Percentiles rank a stretch among this genome's conserved stretches.
These are phyloP conservation scores for Poeciliopsis prolifica DNA, from an alignment of 2,113 vertebrate genomes.

Conservation along the genomic window DNA sequence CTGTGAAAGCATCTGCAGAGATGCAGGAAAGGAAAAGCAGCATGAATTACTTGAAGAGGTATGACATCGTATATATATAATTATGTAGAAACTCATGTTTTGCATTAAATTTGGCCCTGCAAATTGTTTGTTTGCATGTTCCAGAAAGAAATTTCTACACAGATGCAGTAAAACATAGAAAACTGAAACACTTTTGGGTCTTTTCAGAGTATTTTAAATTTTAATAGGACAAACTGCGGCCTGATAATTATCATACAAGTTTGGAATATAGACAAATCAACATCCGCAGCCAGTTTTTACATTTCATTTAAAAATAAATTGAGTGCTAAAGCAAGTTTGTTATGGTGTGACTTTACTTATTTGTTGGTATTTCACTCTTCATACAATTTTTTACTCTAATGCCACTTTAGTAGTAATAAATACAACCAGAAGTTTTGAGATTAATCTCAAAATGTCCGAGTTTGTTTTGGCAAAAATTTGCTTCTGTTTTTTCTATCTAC, in stretches of 20 bases:
- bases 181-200: no score
- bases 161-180: background rate
- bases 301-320: background rate
- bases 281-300: background rate
- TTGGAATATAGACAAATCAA: background rate
- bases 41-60: conserved; percentile 56
- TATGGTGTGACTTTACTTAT: no score
- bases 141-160: background rate
- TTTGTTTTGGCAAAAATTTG: no score
- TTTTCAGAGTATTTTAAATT: background rate
- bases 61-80: background rate
- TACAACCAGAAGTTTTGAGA: no score
- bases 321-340: background rate
- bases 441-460: no score
- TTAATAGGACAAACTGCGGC: background rate
- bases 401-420: no score
- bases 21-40: conserved; percentile 8
- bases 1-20: conserved; percentile 25
- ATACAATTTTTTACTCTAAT: no score
- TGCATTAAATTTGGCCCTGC: background rate
- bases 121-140: background rate
- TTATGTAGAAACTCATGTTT: background rate
- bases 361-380: no score
- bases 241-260: background rate
- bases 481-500: no score